Conservation (phyloP, 2,797 vertebrate species). For the Coregonus suidteri region DNA sequence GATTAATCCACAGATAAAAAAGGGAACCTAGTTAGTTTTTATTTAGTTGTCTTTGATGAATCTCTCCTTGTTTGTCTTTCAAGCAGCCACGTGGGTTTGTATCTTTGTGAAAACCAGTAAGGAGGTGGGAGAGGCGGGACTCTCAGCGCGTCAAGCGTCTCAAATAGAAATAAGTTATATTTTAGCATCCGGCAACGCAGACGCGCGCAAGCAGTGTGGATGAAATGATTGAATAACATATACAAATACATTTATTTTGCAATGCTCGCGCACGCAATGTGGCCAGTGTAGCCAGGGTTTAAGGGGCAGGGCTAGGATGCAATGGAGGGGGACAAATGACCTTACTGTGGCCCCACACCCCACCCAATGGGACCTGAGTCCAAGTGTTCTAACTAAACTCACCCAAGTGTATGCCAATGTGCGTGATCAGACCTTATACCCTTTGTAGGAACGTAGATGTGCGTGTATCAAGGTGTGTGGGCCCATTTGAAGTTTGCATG, state of each 20-base stretch:
- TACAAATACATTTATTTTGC: background rate
- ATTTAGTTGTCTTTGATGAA: background rate
- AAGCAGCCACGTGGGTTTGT: background rate
- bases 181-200: background rate
- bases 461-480: background rate
- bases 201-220: background rate
- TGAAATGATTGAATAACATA: background rate
- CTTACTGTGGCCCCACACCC: background rate
- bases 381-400: slow-evolving; percentile 28
- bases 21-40: too few species aligned
- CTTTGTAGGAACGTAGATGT: slow-evolving; percentile 2
- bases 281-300: background rate
- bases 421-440: slow-evolving; percentile 22
- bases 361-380: background rate
- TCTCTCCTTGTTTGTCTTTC: background rate
- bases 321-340: background rate
- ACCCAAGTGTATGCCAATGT: slow-evolving; percentile 50
- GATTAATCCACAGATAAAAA: too few species aligned
- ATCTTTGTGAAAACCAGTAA: background rate
- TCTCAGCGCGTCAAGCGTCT: background rate
- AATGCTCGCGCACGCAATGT: background rate
- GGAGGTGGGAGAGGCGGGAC: background rate
- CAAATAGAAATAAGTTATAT: background rate
- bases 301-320: background rate
- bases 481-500: background rate